phyloP scores from a whole-genome alignment of 2,797 vertebrate species.

The Kryptopterus vitreolus region DNA sequence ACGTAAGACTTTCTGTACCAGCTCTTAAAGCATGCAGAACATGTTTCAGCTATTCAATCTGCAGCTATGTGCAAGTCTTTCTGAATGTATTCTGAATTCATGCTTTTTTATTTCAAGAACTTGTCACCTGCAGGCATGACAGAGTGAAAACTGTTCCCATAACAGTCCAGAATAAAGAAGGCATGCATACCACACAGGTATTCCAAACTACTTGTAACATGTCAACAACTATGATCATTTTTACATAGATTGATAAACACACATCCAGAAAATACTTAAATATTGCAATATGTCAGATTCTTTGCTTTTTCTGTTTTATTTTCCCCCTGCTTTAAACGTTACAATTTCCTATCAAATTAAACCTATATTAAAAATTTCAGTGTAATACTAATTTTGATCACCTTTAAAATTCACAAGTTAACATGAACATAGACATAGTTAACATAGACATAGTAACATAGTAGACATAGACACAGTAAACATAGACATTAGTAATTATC shows the following conservation, averaged over 20 bases:
- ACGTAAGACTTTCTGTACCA: slow-evolving; percentile 59
- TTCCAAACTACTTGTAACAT: neutral
- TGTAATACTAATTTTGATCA: neutral
- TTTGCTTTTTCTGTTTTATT: neutral
- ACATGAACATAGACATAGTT: neutral
- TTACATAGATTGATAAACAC: neutral
- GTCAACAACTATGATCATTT: neutral
- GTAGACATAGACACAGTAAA: neutral
- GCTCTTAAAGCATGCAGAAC: slow-evolving; percentile 62
- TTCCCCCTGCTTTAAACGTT: neutral
- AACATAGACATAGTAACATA: neutral
- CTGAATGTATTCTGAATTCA: slow-evolving; percentile 58
- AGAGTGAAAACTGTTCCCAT: slow-evolving; percentile 56
- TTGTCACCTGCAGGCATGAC: slow-evolving; percentile 54
- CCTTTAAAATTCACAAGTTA: neutral
- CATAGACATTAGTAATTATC: neutral
- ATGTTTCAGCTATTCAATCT: slow-evolving; percentile 45
- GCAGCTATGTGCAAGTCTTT: slow-evolving; percentile 44
- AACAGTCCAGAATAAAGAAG: slow-evolving; percentile 57
- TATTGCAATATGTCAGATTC: neutral
- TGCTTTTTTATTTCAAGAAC: slow-evolving; percentile 57
- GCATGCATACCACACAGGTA: slow-evolving; percentile 24
- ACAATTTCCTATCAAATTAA: neutral
- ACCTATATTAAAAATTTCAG: neutral
- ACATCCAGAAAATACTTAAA: neutral